Evolutionary conservation across 2,888 invertebrate genomes (phyloP).

Genomic region (Epirrita christyi): DNA sequence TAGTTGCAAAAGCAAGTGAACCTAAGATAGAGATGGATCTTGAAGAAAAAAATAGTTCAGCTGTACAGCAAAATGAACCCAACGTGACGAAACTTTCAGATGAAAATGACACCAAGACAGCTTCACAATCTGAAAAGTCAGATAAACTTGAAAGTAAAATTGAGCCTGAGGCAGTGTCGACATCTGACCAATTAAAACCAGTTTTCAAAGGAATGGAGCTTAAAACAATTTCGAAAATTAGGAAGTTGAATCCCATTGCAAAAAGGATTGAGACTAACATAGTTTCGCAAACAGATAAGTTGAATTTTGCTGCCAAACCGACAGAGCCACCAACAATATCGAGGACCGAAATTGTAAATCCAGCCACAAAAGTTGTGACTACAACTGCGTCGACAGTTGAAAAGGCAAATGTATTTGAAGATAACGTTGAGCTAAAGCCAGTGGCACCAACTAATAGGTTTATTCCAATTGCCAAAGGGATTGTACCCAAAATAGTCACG

Average conservation of each 20-base stretch:
- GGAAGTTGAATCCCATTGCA: neutral
- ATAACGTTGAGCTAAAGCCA: constrained; percentile 3
- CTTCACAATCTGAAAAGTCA: constrained; percentile 1
- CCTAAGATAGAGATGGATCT: neutral
- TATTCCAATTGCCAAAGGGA: constrained; percentile 14
- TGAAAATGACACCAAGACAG: constrained; percentile 3
- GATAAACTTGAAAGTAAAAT: constrained; percentile 4
- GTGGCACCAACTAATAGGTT: constrained; percentile 7
- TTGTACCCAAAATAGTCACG: neutral
- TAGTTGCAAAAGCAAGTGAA: constrained; percentile 6
- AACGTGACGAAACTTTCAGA: constrained; percentile 1
- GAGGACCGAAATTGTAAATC: neutral
- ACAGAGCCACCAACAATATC: neutral
- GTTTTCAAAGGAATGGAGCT: constrained; percentile 2
- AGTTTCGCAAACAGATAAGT: neutral
- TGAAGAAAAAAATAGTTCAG: constrained; percentile 1
- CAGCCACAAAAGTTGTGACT: constrained; percentile 2
- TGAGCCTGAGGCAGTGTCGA: neutral
- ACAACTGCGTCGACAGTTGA: neutral
- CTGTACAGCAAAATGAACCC: neutral
- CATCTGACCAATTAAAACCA: neutral
- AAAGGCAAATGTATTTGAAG: constrained; percentile 1
- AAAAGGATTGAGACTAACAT: neutral
- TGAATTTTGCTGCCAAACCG: constrained; percentile 2
- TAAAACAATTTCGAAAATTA: constrained; percentile 1